These are phyloP conservation scores for Neodiprion fabricii DNA, from an alignment of 1,140 invertebrate species.

Conservation along the genomic window DNA sequence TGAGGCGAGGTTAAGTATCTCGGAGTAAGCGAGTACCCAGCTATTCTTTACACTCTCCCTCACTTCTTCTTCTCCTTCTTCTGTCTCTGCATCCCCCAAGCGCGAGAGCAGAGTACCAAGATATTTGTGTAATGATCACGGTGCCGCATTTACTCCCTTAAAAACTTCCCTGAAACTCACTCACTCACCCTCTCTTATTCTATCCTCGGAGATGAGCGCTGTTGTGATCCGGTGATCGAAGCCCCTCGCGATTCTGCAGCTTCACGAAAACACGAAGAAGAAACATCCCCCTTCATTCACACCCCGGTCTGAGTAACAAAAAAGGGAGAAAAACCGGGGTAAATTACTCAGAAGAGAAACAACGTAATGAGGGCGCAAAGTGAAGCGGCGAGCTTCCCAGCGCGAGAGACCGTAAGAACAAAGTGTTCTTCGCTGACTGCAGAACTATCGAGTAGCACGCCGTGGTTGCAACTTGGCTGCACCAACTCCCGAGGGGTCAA, in stretches of 20 bases:
- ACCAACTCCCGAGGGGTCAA: neutral
- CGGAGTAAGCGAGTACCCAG: neutral
- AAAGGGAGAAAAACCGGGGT: neutral
- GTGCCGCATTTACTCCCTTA: neutral
- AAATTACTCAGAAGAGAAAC: neutral
- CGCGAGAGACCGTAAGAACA: slow-evolving; percentile 31
- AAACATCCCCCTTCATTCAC: too few relatives aligned
- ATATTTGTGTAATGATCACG: neutral
- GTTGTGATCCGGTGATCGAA: neutral
- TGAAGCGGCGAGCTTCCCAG: too few relatives aligned
- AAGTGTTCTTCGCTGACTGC: slow-evolving; percentile 26
- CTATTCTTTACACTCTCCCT: neutral
- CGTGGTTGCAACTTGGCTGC: neutral
- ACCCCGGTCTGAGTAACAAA: too few relatives aligned
- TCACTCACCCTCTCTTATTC: too few relatives aligned
- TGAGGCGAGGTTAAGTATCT: slow-evolving; percentile 32
- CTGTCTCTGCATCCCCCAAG: neutral
- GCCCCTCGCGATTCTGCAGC: neutral
- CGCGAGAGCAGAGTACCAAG: neutral
- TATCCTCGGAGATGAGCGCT: neutral
- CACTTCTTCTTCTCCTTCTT: neutral
- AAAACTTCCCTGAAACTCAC: neutral
- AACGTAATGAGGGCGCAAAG: too few relatives aligned
- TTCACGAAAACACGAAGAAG: too few relatives aligned
- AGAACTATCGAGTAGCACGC: slow-evolving; percentile 25